These are phyloP conservation scores for Athene noctua DNA, from an alignment of 2,113 vertebrate species.

Conservation along the genomic window DNA sequence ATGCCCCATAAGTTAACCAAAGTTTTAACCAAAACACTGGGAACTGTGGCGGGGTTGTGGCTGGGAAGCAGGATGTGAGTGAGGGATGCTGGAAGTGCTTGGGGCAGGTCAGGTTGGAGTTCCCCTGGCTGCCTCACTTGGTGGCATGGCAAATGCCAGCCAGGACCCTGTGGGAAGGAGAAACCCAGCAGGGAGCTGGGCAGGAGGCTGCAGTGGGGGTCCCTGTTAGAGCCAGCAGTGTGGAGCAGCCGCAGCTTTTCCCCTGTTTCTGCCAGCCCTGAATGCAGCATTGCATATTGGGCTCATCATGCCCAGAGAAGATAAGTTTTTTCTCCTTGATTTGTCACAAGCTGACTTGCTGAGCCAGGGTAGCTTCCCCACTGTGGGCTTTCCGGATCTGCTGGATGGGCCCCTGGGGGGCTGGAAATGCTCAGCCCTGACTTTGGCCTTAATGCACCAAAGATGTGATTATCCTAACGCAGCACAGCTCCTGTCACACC, in stretches of 20 bases:
- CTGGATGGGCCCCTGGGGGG: neutral
- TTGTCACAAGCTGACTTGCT: neutral
- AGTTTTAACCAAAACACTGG: neutral
- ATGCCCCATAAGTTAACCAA: neutral
- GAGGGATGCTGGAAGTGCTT: neutral
- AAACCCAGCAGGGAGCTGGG: neutral
- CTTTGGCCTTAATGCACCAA: neutral
- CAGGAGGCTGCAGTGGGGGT: neutral
- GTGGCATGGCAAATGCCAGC: fast-evolving
- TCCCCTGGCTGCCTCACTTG: neutral
- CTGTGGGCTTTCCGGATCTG: neutral
- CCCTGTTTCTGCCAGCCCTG: neutral
- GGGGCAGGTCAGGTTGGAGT: neutral
- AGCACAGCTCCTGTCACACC: neutral
- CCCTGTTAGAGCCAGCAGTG: fast-evolving
- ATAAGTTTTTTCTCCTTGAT: neutral
- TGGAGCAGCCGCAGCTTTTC: fast-evolving
- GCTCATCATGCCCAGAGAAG: neutral
- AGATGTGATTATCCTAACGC: neutral
- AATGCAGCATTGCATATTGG: neutral
- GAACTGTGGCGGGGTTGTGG: neutral
- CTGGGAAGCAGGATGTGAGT: fast-evolving
- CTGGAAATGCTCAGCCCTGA: neutral
- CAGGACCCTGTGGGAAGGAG: neutral
- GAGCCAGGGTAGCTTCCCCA: neutral